Conservation (phyloP, 1,140 invertebrate species). For the Sminthurinus signatus region DNA sequence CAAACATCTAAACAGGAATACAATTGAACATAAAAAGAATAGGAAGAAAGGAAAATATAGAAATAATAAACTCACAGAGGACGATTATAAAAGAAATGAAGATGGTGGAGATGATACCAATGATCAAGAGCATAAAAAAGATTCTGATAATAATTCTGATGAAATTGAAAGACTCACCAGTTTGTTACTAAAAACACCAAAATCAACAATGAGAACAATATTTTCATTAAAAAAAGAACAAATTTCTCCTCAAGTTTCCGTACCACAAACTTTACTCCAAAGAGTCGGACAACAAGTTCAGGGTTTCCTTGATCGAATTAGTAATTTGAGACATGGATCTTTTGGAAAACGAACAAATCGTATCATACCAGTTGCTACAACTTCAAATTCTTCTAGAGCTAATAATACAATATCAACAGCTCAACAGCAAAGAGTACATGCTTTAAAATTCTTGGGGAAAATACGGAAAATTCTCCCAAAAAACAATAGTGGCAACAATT, state of each 20-base stretch:
- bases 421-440: too few relatives aligned
- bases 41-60: background rate
- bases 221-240: background rate
- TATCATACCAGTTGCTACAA: slow-evolving; percentile 1
- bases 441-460: too few relatives aligned
- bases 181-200: background rate
- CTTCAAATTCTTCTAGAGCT: too few relatives aligned
- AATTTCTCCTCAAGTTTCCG: background rate
- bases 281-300: background rate
- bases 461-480: too few relatives aligned
- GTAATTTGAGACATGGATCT: background rate
- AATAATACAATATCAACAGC: too few relatives aligned
- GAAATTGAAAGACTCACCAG: slow-evolving; percentile 9
- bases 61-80: background rate
- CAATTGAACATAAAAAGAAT: too few relatives aligned
- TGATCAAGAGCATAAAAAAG: too few relatives aligned
- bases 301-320: background rate
- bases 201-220: slow-evolving; percentile 2
- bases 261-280: background rate
- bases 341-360: background rate
- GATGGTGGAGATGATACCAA: background rate
- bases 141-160: background rate
- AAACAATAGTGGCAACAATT: too few relatives aligned
- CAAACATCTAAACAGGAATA: background rate
- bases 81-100: background rate